These are phyloP conservation scores for Drosophila fungiperda DNA, from an alignment of 2,888 invertebrate genomes.

Conservation along the genomic window DNA sequence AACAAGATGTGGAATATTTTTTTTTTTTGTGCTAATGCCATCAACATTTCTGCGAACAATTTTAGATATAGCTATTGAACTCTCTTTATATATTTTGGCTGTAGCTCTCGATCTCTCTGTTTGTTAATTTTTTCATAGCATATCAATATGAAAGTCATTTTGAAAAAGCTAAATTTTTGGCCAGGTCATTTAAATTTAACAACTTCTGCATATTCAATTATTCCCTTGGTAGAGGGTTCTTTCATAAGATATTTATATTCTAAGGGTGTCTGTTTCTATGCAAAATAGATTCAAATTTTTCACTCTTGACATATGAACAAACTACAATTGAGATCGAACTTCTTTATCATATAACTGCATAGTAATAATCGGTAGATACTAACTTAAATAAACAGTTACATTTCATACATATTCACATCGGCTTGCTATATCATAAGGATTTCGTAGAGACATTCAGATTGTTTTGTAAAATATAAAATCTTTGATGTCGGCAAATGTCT, in stretches of 20 bases:
- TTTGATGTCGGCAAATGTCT: not conserved
- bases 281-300: not conserved
- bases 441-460: not conserved
- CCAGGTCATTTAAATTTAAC: not conserved
- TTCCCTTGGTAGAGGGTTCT: no score
- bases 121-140: constrained; percentile 1
- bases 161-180: constrained; percentile 18
- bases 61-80: not conserved
- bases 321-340: not conserved
- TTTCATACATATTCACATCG: not conserved
- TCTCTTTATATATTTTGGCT: not conserved
- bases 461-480: not conserved
- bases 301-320: not conserved
- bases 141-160: constrained; percentile 26
- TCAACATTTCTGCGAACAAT: constrained; percentile 23
- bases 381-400: not conserved
- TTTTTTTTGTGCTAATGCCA: constrained; percentile 8
- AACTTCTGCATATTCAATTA: constrained; percentile 2
- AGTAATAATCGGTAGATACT: not conserved
- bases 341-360: not conserved
- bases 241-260: not conserved
- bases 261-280: not conserved
- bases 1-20: not conserved
- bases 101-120: not conserved
- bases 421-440: not conserved